Percentiles rank a stretch among this genome's conserved stretches.
Conservation (phyloP, 2,888 invertebrate genomes). For the Spisula solida region DNA sequence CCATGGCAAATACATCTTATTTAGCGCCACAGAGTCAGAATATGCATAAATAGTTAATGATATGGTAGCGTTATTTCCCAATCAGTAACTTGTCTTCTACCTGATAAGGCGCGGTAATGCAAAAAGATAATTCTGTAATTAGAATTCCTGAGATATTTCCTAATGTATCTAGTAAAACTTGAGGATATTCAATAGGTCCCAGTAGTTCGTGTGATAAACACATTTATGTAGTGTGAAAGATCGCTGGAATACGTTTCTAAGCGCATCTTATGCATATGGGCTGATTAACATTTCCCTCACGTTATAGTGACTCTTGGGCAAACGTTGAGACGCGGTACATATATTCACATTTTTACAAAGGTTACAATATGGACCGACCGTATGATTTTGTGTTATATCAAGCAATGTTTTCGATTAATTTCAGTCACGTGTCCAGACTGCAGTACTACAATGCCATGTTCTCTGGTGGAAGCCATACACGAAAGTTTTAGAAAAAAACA, state of each 20-base stretch:
- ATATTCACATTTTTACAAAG: not conserved
- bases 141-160: not conserved
- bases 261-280: too few species aligned
- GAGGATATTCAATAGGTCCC: not conserved
- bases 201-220: not conserved
- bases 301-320: too few species aligned
- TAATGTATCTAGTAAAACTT: not conserved
- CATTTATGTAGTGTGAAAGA: not conserved
- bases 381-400: too few species aligned
- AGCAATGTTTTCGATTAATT: too few species aligned
- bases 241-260: not conserved
- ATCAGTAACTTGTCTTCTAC: conserved; percentile 3
- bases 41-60: conserved; percentile 8
- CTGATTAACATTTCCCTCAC: too few species aligned
- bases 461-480: too few species aligned
- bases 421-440: too few species aligned
- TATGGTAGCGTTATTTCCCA: not conserved
- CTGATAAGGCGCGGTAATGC: not conserved
- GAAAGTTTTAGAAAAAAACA: too few species aligned
- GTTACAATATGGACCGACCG: not conserved
- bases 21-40: not conserved
- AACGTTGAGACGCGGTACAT: too few species aligned
- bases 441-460: too few species aligned
- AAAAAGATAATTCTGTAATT: not conserved
- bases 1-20: not conserved